Conservation (phyloP, 2,113 vertebrate genomes). For the Paralichthys olivaceus region DNA sequence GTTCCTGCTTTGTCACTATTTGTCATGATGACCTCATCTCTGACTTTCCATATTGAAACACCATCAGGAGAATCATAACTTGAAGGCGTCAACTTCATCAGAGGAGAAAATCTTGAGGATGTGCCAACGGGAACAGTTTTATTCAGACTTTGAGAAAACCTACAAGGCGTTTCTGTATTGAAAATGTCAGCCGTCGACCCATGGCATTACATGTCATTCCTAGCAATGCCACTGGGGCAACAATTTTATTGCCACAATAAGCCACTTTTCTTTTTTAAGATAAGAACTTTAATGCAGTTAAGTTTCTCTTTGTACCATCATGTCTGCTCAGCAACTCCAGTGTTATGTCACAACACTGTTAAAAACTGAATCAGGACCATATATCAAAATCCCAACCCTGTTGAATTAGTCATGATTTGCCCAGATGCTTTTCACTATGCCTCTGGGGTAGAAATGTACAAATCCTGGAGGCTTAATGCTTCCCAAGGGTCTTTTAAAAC, state of each 20-base stretch:
- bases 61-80: not conserved
- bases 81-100: not conserved
- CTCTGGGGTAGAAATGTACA: not conserved
- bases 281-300: not conserved
- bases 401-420: not conserved
- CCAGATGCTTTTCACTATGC: constrained; percentile 8
- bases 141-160: not conserved
- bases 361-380: not conserved
- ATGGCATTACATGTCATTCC: constrained; percentile 21
- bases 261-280: not conserved
- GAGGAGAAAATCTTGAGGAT: not conserved
- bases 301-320: not conserved
- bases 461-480: not conserved
- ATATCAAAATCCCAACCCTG: not conserved
- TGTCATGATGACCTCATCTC: not conserved
- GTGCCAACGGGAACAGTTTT: not conserved
- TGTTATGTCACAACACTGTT: not conserved
- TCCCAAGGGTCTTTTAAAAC: not conserved
- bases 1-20: not conserved
- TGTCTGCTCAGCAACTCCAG: not conserved
- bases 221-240: not conserved
- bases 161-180: not conserved
- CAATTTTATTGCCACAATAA: not conserved
- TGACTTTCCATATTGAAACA: not conserved
- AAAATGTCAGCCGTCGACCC: not conserved